phyloP scores from a whole-genome alignment of 2,888 invertebrate species.

The Pristionchus arcanus region DNA sequence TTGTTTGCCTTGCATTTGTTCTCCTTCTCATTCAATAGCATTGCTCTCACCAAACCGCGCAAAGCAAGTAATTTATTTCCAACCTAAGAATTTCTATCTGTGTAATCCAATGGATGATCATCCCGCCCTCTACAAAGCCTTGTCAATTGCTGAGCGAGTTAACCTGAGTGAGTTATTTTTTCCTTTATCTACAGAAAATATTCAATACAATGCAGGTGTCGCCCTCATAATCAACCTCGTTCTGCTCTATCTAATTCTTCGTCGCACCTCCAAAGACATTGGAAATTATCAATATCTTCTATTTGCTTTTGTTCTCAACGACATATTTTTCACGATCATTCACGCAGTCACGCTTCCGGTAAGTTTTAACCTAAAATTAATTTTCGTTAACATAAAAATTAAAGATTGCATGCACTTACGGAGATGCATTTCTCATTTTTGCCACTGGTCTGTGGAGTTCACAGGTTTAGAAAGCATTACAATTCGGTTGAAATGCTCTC shows the following conservation, averaged over 20 bases:
- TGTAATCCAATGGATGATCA: not conserved
- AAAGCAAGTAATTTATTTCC: too few relatives aligned
- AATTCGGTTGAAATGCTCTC: not conserved
- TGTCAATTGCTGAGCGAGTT: not conserved
- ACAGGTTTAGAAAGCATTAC: not conserved
- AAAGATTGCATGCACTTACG: constrained; percentile 26
- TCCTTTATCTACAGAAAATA: not conserved
- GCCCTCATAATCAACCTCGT: not conserved
- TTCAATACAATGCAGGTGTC: not conserved
- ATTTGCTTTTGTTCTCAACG: constrained; percentile 2
- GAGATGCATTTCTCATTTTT: constrained; percentile 23
- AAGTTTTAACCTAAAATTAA: not conserved
- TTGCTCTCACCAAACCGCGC: too few relatives aligned
- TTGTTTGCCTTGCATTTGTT: too few relatives aligned
- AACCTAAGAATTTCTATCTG: too few relatives aligned
- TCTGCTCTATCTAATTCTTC: not conserved
- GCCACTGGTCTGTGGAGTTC: constrained; percentile 1
- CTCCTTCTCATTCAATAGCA: too few relatives aligned
- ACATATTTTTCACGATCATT: not conserved
- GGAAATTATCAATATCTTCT: constrained; percentile 8
- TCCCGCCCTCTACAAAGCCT: not conserved
- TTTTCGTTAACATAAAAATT: not conserved
- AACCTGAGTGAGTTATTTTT: not conserved
- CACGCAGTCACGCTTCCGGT: not conserved
- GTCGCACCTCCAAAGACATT: not conserved